Conservation (phyloP, 2,888 invertebrate genomes). For the Rotaria magnacalcarata region DNA sequence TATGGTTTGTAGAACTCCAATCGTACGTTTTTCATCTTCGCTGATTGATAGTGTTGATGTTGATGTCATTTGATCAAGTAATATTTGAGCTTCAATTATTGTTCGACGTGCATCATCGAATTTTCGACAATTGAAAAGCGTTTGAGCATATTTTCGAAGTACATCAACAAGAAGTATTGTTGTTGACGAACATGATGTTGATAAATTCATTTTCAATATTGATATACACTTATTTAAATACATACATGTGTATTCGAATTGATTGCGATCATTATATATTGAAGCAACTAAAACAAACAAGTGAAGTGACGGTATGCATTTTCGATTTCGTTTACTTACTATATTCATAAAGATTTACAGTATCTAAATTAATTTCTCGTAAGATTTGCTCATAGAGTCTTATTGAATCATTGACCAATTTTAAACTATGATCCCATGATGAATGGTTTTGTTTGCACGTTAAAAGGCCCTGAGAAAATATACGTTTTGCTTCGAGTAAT, state of each 20-base stretch:
- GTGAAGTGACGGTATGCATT: no score
- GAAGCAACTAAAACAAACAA: neutral
- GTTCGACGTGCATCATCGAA: constrained; percentile 27
- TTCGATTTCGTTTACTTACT: neutral
- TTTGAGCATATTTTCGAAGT: constrained; percentile 23
- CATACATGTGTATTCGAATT: neutral
- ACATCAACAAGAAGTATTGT: neutral
- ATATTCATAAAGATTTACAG: constrained; percentile 13
- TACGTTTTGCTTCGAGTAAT: constrained; percentile 8
- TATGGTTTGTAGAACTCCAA: neutral
- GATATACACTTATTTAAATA: constrained; percentile 32
- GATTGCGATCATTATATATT: constrained; percentile 19
- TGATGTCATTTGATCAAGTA: constrained; percentile 26
- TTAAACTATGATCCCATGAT: neutral
- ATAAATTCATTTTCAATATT: constrained; percentile 2
- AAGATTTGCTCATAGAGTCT: constrained; percentile 11
- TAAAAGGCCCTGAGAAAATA: constrained; percentile 21
- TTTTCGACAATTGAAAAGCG: constrained; percentile 29
- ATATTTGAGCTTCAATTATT: neutral
- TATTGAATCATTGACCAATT: neutral
- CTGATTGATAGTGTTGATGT: neutral
- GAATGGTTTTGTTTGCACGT: neutral
- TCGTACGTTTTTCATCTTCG: constrained; percentile 3
- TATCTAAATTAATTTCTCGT: constrained; percentile 21
- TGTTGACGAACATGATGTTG: neutral